Evolutionary conservation across 2,888 invertebrate species (phyloP).

Genomic region (Hermodice carunculata): DNA sequence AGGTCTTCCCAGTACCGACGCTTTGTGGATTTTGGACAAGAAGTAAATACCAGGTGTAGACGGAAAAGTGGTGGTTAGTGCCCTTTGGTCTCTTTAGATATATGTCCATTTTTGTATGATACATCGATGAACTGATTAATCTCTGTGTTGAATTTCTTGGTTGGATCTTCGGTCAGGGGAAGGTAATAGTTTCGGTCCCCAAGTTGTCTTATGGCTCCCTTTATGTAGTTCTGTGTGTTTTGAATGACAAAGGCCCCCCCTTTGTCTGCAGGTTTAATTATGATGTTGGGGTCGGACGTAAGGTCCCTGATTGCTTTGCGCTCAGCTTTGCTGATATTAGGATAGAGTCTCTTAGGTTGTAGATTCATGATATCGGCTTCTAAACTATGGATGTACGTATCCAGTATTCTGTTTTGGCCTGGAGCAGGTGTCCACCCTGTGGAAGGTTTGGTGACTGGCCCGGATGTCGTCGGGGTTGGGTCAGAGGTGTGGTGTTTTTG

Average conservation of each 20-base stretch:
- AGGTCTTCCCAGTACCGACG: neutral
- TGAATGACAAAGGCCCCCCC: neutral
- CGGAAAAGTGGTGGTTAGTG: too few species aligned
- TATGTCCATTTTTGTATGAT: too few species aligned
- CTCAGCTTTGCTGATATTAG: neutral
- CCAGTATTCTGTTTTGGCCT: neutral
- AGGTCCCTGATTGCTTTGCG: neutral
- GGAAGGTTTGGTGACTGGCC: neutral
- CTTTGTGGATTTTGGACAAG: conserved; percentile 1
- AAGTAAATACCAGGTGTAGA: neutral
- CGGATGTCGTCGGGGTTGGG: too few species aligned
- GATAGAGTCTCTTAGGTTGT: neutral
- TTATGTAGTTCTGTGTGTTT: neutral
- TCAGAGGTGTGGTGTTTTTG: neutral
- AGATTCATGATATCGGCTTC: neutral
- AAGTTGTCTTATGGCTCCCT: neutral
- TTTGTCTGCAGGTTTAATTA: neutral
- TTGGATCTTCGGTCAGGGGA: neutral
- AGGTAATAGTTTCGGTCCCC: neutral
- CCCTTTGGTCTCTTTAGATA: too few species aligned
- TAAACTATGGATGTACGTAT: neutral
- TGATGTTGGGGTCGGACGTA: neutral
- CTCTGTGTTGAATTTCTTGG: neutral
- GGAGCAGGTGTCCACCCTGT: neutral
- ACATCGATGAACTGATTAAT: neutral